Evolutionary conservation across 1,140 invertebrate species (phyloP).

Genomic region (Drosophila tani): DNA sequence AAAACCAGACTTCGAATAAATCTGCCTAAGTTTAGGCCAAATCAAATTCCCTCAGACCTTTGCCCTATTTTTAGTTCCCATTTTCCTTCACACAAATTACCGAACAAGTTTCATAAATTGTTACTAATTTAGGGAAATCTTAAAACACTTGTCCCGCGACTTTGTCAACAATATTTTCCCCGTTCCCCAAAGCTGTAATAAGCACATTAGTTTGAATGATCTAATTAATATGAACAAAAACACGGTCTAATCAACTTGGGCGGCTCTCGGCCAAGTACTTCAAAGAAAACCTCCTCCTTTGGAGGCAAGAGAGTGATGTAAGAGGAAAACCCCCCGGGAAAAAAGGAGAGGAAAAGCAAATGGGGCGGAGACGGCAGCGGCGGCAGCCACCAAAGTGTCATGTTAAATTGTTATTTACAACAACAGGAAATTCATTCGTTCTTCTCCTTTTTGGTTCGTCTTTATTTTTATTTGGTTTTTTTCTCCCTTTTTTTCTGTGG

Average conservation of each 20-base stretch:
- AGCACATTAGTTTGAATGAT: constrained; percentile 44
- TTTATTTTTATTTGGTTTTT: constrained; percentile 22
- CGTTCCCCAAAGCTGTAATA: constrained; percentile 25
- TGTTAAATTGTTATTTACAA: constrained; percentile 83
- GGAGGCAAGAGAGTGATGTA: constrained; percentile 7
- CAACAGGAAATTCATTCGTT: constrained; percentile 77
- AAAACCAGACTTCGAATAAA: neutral
- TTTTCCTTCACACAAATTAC: neutral
- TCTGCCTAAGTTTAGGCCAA: too few species aligned
- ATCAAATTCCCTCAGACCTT: neutral
- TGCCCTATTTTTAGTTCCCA: neutral
- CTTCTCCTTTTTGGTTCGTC: constrained; percentile 12
- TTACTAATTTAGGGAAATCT: constrained; percentile 34
- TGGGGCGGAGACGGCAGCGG: constrained; percentile 41
- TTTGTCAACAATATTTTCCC: constrained; percentile 44
- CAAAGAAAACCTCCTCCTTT: constrained; percentile 37
- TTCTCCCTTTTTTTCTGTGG: constrained; percentile 8
- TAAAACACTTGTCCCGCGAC: constrained; percentile 36
- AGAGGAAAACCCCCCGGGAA: constrained; percentile 23
- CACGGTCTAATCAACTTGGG: constrained; percentile 42
- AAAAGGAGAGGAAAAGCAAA: constrained; percentile 30
- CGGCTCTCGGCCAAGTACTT: constrained; percentile 35
- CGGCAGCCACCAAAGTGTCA: constrained; percentile 72
- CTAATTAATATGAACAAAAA: constrained; percentile 54
- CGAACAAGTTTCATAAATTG: constrained; percentile 30